Base-by-base conservation (phyloP, 1,140 invertebrate species). In the Mylabris phalerata region DNA sequence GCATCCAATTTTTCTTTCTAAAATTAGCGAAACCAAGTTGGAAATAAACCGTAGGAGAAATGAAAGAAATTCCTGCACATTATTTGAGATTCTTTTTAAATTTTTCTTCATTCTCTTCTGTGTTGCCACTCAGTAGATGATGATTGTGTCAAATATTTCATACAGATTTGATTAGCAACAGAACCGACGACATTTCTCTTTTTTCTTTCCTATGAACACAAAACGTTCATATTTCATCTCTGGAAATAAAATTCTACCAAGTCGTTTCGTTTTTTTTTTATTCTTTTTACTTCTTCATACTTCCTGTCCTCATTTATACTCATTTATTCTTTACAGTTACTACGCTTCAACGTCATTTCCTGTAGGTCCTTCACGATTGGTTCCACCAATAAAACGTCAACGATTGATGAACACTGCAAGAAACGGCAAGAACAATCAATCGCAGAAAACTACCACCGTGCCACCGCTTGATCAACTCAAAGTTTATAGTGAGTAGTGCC, bases 331-430 rank as follows among this genome's bases (percentile, higher is more conserved):
- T 73, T 73, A 41, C 68, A 74, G 72, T 67, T 74, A 74, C 58
- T 74, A 74, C 62, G 72, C 72, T 40, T 74, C 72, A 19, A 71
- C 72, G 13, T 65, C 70, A n/a, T 74, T 74, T 63, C 71, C 72
- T 9, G 69, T 73, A 25, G 72, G 71, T 24, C 71, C 72, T 24
- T 66, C 69, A 9, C 59, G 71, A 59, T 60, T 74, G 11, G 69
- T 71, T 41, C 71, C 71, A n/a, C 71, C 72, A 38, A 55, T 74
- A 44, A 74, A 74, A 64, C 55, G 72, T 44, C 71, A 71, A 59
- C 64, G 72, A 58, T 62, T 74, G 52, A 72, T 73, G 71, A 61
- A 67, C 41, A 66, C 71, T 32, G 62, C 65, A 45, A 65, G 72
- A 65, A 73, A 67, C 61, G 67, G 64, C 49, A 74, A 74, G 60